Evolutionary conservation across 2,888 invertebrate genomes (phyloP), one percentile per base, ranked within the genome.

Genomic region (Calephelis perditalis): DNA sequence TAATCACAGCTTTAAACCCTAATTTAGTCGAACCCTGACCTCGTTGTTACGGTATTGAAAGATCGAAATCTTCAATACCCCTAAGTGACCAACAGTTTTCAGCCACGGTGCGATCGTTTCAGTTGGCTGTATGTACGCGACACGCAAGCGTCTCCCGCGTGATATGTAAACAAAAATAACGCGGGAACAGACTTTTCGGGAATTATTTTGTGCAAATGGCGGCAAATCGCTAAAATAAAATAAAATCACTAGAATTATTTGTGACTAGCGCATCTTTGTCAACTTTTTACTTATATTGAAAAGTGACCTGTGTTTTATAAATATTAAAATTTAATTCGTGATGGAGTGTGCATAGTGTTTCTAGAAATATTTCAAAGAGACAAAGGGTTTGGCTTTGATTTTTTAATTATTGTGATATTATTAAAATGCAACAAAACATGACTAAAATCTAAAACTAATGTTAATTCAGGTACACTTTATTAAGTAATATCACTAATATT

Each of bases 41-140:
- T 77, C 77, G 73, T 80, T 81, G 77, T 77, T 73, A 73, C 69
- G 69, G 72, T 71, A 46, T 82, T 86, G 87, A 86, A 84, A 82
- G 88, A 88, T 87, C 73, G 71, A 73, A 84, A 86, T 81, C 86
- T 83, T 79, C 88, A 86, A 88, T 87, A 77, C 72, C 75, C 73
- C 68, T 66, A 62, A 80, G 79, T 87, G 86, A 86, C 87, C 86
- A 85, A 76, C 75, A 79, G 76, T 73, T 67, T 74, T 75, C 72
- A 74, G 64, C 69, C 63, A 60, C 49, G 49, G 74, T 73, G 75
- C 77, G 76, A 71, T 71, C 76, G 77, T 74, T 68, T 83, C 87
- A 86, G 87, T 86, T 83, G 79, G 73, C 78, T 74, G 73, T 75
- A 76, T 76, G 86, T 73, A 68, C 81, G 82, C 86, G 82, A 57